Base-by-base conservation (phyloP, 2,888 invertebrate species). In the Globia sparganii region DNA sequence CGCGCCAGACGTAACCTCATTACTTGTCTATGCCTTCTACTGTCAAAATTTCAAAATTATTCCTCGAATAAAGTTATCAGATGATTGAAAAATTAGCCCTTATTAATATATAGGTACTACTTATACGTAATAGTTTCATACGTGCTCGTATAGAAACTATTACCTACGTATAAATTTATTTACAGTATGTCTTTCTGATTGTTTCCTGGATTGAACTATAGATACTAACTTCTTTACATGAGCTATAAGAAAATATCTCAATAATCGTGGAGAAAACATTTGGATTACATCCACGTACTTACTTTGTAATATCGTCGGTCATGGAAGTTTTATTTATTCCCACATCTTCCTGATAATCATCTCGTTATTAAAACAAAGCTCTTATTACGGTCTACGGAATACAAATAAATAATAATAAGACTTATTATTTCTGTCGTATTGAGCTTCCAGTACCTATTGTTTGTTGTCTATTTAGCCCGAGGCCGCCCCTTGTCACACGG, bases 391-490 rank as follows among this genome's bases (percentile, higher is more conserved):
- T n/a, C 9, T 11, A 43, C n/a, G 1, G 2, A 75, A 49, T 31
- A 62, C 21, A 40, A 75, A 40, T 61, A 49, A 37, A 74, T 61
- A 62, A 64, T 46, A 53, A 75, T 25, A 28, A 56, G 6, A 4
- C 8, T 4, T 11, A 43, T 28, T 34, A 49, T 70, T 62, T 37
- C 1, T 68, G 64, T 40, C 13, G 28, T 34, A 53, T 1, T 34
- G 8, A 49, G 18, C 37, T 43, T 31, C 21, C 4, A 31, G 37
- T 21, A n/a, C n/a, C n/a, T n/a, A 61, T 3, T 31, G 31, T 79
- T 79, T 61, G 34, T 53, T 56, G 28, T 72, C 53, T 58, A 72
- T 66, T 31, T 49, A 46, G 46, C 80, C 46, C 28, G 37, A 46
- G n/a, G 78, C 64, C 67, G 49, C 21, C 31, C 3, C 5, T 58